phyloP scores from a whole-genome alignment of 2,113 vertebrate genomes.

The Myrmecobius fasciatus region DNA sequence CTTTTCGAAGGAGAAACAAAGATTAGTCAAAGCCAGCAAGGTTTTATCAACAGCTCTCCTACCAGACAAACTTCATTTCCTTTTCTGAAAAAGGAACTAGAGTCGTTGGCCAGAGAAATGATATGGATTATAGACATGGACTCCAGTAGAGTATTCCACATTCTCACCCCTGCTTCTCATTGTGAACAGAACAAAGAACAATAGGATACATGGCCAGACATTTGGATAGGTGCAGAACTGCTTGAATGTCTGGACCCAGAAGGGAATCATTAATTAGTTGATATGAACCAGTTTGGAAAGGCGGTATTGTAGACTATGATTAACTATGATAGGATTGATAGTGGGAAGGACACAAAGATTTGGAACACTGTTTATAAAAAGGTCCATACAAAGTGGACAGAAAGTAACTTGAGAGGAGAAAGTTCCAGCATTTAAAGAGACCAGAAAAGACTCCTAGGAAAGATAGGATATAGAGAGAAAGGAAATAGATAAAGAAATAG shows the following conservation, averaged over 20 bases:
- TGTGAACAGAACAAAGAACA: background rate
- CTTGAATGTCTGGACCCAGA: background rate
- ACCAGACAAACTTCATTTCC: background rate
- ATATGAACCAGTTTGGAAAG: background rate
- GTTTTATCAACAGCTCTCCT: background rate
- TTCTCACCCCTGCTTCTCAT: background rate
- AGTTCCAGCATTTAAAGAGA: background rate
- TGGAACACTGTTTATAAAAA: background rate
- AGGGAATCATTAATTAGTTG: background rate
- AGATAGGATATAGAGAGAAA: background rate
- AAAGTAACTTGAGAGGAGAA: too few relatives aligned
- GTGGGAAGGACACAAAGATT: background rate
- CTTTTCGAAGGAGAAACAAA: background rate
- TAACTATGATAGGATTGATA: background rate
- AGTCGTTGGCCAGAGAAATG: background rate
- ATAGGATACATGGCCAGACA: background rate
- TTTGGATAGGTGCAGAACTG: background rate
- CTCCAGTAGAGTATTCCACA: background rate
- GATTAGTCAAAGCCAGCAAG: background rate
- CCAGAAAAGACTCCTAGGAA: background rate
- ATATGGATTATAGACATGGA: background rate
- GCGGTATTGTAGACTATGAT: background rate
- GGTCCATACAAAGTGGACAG: too few relatives aligned
- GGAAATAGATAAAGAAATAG: background rate
- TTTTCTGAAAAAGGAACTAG: background rate